phyloP scores from a whole-genome alignment of 2,888 invertebrate species.

The Lycophotia porphyrea region DNA sequence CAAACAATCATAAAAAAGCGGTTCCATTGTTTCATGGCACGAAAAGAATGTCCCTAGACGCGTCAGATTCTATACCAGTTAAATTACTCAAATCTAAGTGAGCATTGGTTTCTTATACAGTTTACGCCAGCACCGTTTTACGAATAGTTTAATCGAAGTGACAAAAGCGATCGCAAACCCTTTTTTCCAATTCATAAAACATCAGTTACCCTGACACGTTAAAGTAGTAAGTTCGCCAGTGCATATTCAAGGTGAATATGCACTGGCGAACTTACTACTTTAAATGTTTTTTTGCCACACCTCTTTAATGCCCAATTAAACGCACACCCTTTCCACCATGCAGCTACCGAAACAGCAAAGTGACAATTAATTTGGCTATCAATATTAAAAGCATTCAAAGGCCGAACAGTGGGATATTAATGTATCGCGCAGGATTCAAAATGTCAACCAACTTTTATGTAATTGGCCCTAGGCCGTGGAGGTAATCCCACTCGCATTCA shows the following conservation, averaged over 20 bases:
- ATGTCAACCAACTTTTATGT: slow-evolving; percentile 80
- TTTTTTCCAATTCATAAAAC: not conserved
- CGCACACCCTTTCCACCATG: not conserved
- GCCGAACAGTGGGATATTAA: slow-evolving; percentile 64
- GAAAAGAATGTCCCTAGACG: not conserved
- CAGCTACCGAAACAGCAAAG: slow-evolving; percentile 13
- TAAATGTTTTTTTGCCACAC: no score
- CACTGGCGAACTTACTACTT: no score
- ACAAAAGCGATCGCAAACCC: not conserved
- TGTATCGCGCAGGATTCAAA: slow-evolving; percentile 77
- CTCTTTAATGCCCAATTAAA: no score
- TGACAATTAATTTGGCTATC: slow-evolving; percentile 50
- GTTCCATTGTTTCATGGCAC: not conserved
- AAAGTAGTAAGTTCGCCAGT: not conserved
- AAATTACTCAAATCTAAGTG: not conserved
- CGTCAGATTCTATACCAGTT: not conserved
- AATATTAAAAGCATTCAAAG: slow-evolving; percentile 56
- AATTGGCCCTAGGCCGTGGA: slow-evolving; percentile 73
- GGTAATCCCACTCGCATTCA: slow-evolving; percentile 82
- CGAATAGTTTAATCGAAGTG: not conserved
- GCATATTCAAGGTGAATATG: not conserved
- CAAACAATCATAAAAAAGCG: not conserved
- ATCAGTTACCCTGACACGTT: no score
- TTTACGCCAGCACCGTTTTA: not conserved
- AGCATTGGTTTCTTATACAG: not conserved